Base-by-base conservation (phyloP, 35 echinoderm and acorn worm genomes). In the Apostichopus japonicus region DNA sequence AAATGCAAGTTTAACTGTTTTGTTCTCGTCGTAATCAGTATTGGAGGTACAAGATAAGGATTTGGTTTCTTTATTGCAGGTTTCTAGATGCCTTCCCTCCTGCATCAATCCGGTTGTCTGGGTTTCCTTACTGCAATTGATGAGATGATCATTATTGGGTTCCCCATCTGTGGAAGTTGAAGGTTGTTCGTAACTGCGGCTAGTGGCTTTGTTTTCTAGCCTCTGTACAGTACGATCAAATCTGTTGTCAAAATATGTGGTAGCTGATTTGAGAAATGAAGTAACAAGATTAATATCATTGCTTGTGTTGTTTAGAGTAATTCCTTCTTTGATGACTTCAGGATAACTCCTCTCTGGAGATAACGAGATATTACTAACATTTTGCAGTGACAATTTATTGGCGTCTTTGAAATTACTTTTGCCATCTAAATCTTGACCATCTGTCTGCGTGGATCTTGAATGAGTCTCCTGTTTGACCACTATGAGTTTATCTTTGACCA, bases 181-280 rank as follows among this genome's bases (percentile, higher is more conserved):
- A 55, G 79, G 54, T 17, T 83, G 33, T 55, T 13, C 27, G 44
- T 23, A 53, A 23, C 22, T 84, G 7, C 10, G 10, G 7, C 81
- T 10, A 0, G 54, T 54, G 17, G 16, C 21, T 5, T 84, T 58
- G n/a, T 5, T n/a, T 58, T 19, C 57, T 52, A 19, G 9, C 27
- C 1, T 84, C 81, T 58, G 81, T 14, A 8, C 81, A 57, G 33
- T 44, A 44, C 24, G 4, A 6, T 19, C 55, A 57, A 14, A 21
- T 13, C 5, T 57, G 21, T 23, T 56, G 17, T 84, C 81, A 57
- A 84, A 10, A 19, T 59, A 57, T 6, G 54, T 23, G 7, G 81
- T 84, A 57, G 22, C 81, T n/a, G 81, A 57, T 1, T 58, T 55
- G 5, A 84, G 33, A 57, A 84, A 84, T 58, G 81, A n/a, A 57